Evolutionary conservation across 2,113 vertebrate species (phyloP), one percentile per base, ranked within the genome.

Genomic region (Bombycilla garrulus): DNA sequence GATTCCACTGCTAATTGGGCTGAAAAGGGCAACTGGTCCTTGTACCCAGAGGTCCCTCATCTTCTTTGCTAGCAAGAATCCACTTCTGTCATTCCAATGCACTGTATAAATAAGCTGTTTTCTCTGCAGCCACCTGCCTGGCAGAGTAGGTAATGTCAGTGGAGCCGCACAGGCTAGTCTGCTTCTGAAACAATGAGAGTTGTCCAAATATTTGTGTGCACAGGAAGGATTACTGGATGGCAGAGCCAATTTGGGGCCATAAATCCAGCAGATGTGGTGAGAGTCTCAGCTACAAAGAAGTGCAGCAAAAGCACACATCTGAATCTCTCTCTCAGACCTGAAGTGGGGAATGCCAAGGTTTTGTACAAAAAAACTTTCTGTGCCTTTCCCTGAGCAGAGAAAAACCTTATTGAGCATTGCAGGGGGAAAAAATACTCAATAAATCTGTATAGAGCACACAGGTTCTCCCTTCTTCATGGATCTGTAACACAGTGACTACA

Each of bases 81-180:
- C 57, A 36, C 64, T 93, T 73, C 44, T 93, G 64, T 40, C 90
- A 85, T 85, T 85, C 38, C 50, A 86, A 51, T 66, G 60, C n/a
- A 25, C 28, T 44, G 36, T 81, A 92, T 53, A 92, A 95, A 92
- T 86, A 95, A 95, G 93, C 26, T 74, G 66, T 95, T 96, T 96
- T 94, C 87, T 93, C 83, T 94, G 90, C 95, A 95, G 87, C 91
- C 93, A 96, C 92, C 89, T 94, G 86, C 79, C 93, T 96, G 88
- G 93, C 90, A 89, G 88, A 87, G 82, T 72, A 91, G 93, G 95
- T 86, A 96, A 85, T 90, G 88, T 91, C 91, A 87, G 67, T 80
- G 92, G 73, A 91, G 81, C 54, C 9, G 0, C 77, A 53, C 47
- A 90, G 86, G 33, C 86, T 53, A 29, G 64, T 54, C 65, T 80